Base-by-base conservation (phyloP, 2,113 vertebrate genomes). In the Odocoileus hemionus region DNA sequence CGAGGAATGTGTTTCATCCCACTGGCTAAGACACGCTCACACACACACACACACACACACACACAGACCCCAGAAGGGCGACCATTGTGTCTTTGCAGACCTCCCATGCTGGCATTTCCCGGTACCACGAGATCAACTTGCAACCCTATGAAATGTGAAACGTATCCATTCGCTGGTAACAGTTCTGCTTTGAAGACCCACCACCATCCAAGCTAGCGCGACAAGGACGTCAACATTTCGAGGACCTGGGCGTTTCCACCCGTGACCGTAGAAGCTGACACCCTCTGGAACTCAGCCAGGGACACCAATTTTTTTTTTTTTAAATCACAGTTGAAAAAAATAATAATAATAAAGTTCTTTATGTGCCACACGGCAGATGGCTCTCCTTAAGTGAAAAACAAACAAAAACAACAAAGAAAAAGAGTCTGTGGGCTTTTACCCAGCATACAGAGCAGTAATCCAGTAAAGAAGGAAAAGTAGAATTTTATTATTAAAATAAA, bases 111-210 rank as follows among this genome's bases (percentile, higher is more conserved):
- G 95, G 97, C 98, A 92, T 94, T 97, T 84, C 94, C 96, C 94
- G 89, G 97, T 97, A 97, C 97, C 98, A 97, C 89, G 89, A 98
- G 97, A 98, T 94, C 98, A 96, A 97, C 96, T 97, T 96, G 86
- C 98, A 98, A 98, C 99, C 99, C 99, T 99, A 98, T 98, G 98
- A 99, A 99, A 99, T 99, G 99, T 99, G 99, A 99, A 99, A 98
- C 96, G 96, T 97, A 98, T 99, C 99, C 99, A 98, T 99, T 33
- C 98, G 98, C 98, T 98, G 80, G 98, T 97, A 98, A 1, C 89
- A 64, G 98, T 97, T 98, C 98, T 98, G 98, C 98, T 98, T 99
- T 99, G 21, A 98, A 98, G 98, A 99, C 97, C 96, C 98, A 70
- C 97, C 99, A 96, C 97, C 98, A 97, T 96, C 97, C 98, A 85